Conservation (phyloP, 1,140 invertebrate genomes). For the Ceratina calcarata region DNA sequence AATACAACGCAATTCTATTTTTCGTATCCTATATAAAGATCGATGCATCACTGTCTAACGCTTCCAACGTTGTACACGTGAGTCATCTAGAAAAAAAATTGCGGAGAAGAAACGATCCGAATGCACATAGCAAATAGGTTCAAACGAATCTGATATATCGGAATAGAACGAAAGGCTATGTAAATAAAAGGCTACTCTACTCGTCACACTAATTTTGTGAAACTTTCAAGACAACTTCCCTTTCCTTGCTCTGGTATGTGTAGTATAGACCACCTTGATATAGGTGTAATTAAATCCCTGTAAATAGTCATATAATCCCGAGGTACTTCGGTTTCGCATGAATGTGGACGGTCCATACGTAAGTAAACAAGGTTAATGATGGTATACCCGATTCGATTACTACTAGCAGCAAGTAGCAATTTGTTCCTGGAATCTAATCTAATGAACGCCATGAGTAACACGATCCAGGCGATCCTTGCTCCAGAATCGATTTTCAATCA, state of each 20-base stretch:
- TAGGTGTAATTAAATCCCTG: conserved; percentile 22
- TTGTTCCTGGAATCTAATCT: conserved; percentile 39
- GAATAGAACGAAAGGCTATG: not conserved
- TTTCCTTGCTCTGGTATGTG: not conserved
- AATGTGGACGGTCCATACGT: conserved; percentile 33
- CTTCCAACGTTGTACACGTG: not conserved
- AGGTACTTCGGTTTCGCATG: conserved; percentile 11
- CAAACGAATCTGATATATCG: not conserved
- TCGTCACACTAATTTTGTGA: not conserved
- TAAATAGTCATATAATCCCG: conserved; percentile 23
- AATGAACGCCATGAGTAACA: conserved; percentile 16
- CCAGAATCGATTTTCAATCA: conserved; percentile 36
- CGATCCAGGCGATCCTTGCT: not conserved
- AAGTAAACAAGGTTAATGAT: conserved; percentile 56
- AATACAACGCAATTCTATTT: conserved; percentile 1
- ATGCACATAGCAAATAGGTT: not conserved
- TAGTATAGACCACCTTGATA: conserved; percentile 39
- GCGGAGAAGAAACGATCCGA: not conserved
- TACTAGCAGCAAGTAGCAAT: conserved; percentile 19
- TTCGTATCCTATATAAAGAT: conserved; percentile 25
- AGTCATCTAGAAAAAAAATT: conserved; percentile 10
- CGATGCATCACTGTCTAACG: conserved; percentile 30
- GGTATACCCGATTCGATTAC: conserved; percentile 32
- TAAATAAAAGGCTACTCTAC: not conserved
- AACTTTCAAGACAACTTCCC: not conserved